Conservation (phyloP, 2,113 vertebrate species). For the Archocentrus centrarchus region DNA sequence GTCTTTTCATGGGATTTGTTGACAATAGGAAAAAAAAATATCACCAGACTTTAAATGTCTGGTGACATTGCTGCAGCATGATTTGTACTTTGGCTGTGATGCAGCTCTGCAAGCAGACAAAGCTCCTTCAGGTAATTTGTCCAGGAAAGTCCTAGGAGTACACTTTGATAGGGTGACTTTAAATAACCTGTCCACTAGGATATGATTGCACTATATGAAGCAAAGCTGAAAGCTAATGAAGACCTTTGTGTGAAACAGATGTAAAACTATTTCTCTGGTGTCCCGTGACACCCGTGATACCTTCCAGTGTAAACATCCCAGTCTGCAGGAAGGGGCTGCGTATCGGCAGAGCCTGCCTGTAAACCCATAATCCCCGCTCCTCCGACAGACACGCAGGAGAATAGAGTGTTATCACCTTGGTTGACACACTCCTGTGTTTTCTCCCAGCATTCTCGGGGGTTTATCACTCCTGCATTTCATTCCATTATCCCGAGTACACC, state of each 20-base stretch:
- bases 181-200: conserved; percentile 53
- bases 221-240: conserved; percentile 56
- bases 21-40: not conserved
- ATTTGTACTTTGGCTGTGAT: conserved; percentile 1
- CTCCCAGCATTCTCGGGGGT: conserved; percentile 69
- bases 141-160: conserved; percentile 13
- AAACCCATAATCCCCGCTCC: conserved; percentile 71
- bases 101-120: conserved; percentile 13
- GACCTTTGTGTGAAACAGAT: conserved; percentile 61
- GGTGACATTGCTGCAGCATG: not conserved
- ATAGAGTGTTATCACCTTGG: conserved; percentile 73
- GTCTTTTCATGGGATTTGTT: not conserved
- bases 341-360: conserved; percentile 66
- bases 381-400: conserved; percentile 55
- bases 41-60: conserved; percentile 35
- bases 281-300: conserved; percentile 47
- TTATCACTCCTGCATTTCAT: conserved; percentile 73
- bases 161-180: conserved; percentile 40
- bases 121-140: conserved; percentile 23
- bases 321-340: conserved; percentile 45
- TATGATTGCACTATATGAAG: conserved; percentile 32
- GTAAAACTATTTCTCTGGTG: conserved; percentile 52
- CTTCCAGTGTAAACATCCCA: conserved; percentile 61
- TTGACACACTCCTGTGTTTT: conserved; percentile 76
- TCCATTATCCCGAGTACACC: conserved; percentile 73